phyloP scores from a whole-genome alignment of 2,797 vertebrate species.

The Buphagus erythrorhynchus region DNA sequence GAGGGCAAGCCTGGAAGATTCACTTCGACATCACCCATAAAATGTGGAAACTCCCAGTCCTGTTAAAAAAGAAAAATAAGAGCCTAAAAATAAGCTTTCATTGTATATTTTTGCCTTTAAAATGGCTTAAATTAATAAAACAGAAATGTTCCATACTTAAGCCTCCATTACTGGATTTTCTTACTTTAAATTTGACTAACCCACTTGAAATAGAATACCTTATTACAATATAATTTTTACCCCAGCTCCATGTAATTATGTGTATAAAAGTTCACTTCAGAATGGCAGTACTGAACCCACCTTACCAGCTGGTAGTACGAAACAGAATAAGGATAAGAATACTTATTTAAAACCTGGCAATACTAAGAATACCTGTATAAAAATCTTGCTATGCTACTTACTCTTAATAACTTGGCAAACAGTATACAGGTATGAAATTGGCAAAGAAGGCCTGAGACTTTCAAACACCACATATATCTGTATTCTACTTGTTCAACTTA shows the following conservation, averaged over 20 bases:
- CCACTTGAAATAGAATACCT: neutral
- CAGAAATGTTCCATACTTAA: constrained; percentile 21
- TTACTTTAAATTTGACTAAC: neutral
- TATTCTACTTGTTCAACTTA: neutral
- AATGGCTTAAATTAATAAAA: neutral
- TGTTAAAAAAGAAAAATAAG: constrained; percentile 68
- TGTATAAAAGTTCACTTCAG: constrained; percentile 16
- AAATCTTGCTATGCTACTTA: neutral
- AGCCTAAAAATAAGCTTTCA: neutral
- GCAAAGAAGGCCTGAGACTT: neutral
- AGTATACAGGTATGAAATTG: neutral
- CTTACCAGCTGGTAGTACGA: neutral
- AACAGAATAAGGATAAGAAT: neutral
- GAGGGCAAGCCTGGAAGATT: constrained; percentile 95
- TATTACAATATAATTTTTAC: constrained; percentile 23
- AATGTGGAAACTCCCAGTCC: constrained; percentile 99
- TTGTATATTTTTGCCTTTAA: neutral
- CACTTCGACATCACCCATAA: constrained; percentile 96
- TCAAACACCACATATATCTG: neutral
- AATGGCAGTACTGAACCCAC: neutral
- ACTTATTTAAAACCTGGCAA: neutral
- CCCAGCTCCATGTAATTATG: constrained; percentile 7
- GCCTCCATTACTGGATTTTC: neutral
- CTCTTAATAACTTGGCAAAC: neutral
- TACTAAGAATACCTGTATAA: neutral